Base-by-base conservation (phyloP, 2,888 invertebrate genomes). In the Matsumyia berberina region DNA sequence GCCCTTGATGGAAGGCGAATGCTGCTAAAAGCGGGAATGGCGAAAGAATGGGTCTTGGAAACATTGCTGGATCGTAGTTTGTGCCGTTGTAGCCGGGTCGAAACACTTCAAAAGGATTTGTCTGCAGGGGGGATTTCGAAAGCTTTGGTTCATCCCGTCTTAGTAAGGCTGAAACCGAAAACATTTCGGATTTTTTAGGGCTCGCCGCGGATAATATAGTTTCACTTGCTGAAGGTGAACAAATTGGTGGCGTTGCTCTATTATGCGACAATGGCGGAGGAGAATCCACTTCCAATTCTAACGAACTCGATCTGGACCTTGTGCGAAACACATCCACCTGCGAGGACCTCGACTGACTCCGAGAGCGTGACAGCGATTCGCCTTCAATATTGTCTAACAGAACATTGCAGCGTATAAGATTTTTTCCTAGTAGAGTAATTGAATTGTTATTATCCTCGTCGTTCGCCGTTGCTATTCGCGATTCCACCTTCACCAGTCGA, bases 141-240 rank as follows among this genome's bases (percentile, higher is more conserved):
- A 19, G 70, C 2, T 89, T 66, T 0, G 89, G 96, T 46, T 95
- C 95, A 89, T 97, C 97, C 72, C 97, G 96, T 91, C 96, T 93
- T 55, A 97, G 91, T 37, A 97, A 92, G 0, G 97, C 97, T 86
- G 95, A 96, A 44, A 97, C 96, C 69, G 96, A 96, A 91, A 97
- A 97, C 24, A 95, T 94, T 92, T 96, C 96, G 11, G 96, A 96
- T 92, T 95, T 94, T 91, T 95, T 95, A 60, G 90, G 88, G 82
- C 89, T 89, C 46, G 88, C 87, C 64, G 89, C 88, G 6, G 89
- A 89, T 82, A 93, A 88, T 9, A 89, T 79, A 93, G 86, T 88
- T 86, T 88, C 92, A 89, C 86, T 92, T 17, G 88, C 89, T 70
- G 90, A 88, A 51, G 90, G 88, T 51, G 90, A 88, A 39, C 89